Base-by-base conservation (phyloP, 1,140 invertebrate genomes). In the Bombus sylvicola region DNA sequence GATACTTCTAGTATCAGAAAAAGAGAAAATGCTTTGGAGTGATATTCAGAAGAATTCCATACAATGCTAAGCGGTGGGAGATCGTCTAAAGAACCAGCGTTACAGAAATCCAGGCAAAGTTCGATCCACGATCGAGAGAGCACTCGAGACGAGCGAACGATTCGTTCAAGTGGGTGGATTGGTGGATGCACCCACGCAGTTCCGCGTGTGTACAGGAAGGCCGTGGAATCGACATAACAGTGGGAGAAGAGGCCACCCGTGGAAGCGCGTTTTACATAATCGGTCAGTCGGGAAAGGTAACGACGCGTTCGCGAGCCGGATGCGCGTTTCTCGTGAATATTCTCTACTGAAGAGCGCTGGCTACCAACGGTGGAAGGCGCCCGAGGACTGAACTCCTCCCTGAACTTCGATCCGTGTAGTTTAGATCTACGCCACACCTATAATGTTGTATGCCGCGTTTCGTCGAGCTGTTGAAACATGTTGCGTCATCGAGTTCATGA, bases 191-290 rank as follows among this genome's bases (percentile, higher is more conserved):
- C 89, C 88, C 87, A 85, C 89, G 88, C 88, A 75, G 89, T 90
- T 88, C 75, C 82, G 69, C 62, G 80, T 34, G 78, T 39, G 18
- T 12, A 39, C 64, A 47, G 41, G 41, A 75, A 79, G 80, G 75
- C 71, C 74, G 41, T 71, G 62, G 76, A 68, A 74, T 74, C 71
- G 59, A 87, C 64, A 59, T 81, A 71, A 15, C 79, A 81, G 62
- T 79, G 79, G 75, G 87, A 76, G 73, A 83, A 34, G 83, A 88
- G 89, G 84, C 89, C 89, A 91, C 89, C 89, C 89, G 83, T 86
- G 89, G 89, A 81, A 88, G 76, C 88, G 69, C 81, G 81, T 78
- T 91, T 91, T 91, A 90, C 89, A 91, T 91, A 91, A 91, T 90
- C 89, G 84, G 80, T 84, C 89, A 64, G 78, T 85, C 62, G 72